phyloP scores from a whole-genome alignment of 2,113 vertebrate species.

The Spea bombifrons region DNA sequence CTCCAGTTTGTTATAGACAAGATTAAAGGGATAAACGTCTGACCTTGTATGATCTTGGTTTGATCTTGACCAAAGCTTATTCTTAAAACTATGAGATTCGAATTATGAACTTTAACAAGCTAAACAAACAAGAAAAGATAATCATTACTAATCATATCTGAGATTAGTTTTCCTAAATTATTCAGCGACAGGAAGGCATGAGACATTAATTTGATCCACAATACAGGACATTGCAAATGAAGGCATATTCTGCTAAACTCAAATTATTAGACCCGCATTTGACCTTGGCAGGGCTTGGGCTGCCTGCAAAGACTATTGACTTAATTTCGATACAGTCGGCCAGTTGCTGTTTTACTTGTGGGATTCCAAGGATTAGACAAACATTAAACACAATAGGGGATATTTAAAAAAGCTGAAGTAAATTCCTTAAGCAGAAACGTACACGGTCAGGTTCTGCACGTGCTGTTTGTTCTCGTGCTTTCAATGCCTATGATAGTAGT shows the following conservation, averaged over 20 bases:
- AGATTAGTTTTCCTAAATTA: too few species aligned
- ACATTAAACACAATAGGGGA: slow-evolving; percentile 35
- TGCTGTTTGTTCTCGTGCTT: not conserved
- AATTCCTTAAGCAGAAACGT: slow-evolving; percentile 13
- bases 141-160: too few species aligned
- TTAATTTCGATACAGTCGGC: slow-evolving; percentile 21
- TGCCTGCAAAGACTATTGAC: slow-evolving; percentile 21
- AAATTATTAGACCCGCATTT: slow-evolving; percentile 31
- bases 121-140: too few species aligned
- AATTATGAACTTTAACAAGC: too few species aligned
- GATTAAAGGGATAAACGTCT: too few species aligned
- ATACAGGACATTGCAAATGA: slow-evolving; percentile 1
- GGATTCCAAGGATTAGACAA: slow-evolving; percentile 39
- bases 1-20: too few species aligned
- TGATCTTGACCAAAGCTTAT: too few species aligned
- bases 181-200: too few species aligned
- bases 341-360: slow-evolving; percentile 27
- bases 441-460: slow-evolving; percentile 1
- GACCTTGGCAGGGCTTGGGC: slow-evolving; percentile 21
- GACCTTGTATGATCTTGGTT: too few species aligned
- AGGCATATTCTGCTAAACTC: slow-evolving; percentile 23
- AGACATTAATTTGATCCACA: slow-evolving; percentile 17
- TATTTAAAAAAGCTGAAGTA: slow-evolving; percentile 18
- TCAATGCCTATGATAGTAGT: not conserved
- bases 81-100: too few species aligned